Conservation (phyloP, 2,113 vertebrate genomes). For the Tyto alba region DNA sequence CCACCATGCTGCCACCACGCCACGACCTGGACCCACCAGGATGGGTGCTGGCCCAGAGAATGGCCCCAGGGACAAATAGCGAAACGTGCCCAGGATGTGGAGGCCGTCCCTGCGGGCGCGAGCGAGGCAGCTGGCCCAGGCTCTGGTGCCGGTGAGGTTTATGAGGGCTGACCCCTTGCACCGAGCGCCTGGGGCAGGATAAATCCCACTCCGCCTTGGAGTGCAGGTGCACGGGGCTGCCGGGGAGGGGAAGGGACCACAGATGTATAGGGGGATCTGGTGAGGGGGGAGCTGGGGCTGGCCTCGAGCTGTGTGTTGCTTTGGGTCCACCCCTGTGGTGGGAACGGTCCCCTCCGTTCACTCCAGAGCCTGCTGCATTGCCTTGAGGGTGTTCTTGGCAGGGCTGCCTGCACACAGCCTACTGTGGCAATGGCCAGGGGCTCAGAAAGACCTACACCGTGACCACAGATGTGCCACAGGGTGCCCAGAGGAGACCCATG, state of each 20-base stretch:
- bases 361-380: accelerated
- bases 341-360: background rate
- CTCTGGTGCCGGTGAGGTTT: background rate
- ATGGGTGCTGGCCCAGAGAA: background rate
- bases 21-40: background rate
- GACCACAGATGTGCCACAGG: background rate
- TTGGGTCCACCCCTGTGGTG: accelerated
- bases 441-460: background rate
- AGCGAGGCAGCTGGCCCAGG: background rate
- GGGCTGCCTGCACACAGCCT: background rate
- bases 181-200: constrained; percentile 10
- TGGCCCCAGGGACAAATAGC: accelerated
- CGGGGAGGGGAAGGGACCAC: background rate
- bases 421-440: accelerated
- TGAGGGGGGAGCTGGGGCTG: background rate
- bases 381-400: background rate
- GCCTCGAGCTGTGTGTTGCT: background rate
- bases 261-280: background rate
- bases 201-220: constrained; percentile 8
- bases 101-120: background rate
- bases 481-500: background rate
- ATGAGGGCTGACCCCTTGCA: constrained; percentile 29
- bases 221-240: constrained; percentile 9
- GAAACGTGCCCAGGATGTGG: accelerated
- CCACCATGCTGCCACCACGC: accelerated